A percentile compares a stretch with the other conserved stretches of the same genome.
These are phyloP conservation scores for Grantiella picta DNA, from an alignment of 2,113 vertebrate species.

Conservation along the genomic window DNA sequence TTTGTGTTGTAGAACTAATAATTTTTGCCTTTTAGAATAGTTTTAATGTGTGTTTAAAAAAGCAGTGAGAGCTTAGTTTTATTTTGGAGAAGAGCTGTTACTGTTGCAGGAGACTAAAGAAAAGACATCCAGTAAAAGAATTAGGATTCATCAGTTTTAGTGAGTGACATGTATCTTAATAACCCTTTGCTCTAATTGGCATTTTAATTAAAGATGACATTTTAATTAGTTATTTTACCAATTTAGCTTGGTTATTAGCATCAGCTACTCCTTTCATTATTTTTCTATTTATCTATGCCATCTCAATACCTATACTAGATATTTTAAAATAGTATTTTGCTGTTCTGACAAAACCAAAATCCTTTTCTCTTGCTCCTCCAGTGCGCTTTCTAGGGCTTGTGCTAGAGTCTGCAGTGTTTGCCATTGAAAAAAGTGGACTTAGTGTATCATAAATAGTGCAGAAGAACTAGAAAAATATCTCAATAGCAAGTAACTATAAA, in stretches of 20 bases:
- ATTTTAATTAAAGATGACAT: constrained; percentile 39
- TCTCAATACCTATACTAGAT: neutral
- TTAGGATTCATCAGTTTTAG: neutral
- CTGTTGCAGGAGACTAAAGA: neutral
- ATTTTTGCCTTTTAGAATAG: neutral
- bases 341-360: neutral
- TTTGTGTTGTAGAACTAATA: neutral
- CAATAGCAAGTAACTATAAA: neutral
- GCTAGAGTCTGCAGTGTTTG: neutral
- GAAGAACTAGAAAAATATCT: neutral
- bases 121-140: neutral
- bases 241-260: constrained; percentile 13
- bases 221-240: constrained; percentile 43
- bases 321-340: neutral
- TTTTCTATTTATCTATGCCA: neutral
- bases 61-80: neutral
- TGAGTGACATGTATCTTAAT: neutral
- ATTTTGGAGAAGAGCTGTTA: neutral
- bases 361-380: neutral
- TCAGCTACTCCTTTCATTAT: neutral
- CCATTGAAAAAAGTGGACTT: neutral
- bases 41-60: neutral
- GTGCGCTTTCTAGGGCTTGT: neutral
- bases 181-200: neutral
- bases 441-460: neutral